Base-by-base conservation (phyloP, 2,113 vertebrate species). In the Chamaetylas fuelleborni region DNA sequence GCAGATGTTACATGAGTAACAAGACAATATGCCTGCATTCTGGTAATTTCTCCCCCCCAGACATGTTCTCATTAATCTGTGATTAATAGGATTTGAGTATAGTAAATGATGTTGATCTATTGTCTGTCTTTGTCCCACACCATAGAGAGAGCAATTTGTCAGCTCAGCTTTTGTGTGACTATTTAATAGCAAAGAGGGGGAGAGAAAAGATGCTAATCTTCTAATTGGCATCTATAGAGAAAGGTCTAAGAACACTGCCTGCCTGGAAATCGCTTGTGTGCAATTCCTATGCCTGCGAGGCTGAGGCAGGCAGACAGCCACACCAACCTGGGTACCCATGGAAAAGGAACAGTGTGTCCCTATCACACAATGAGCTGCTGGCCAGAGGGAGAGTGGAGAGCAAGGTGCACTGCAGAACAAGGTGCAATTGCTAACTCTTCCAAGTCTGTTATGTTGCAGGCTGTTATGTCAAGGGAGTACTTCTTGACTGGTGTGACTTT, bases 41-140 rank as follows among this genome's bases (percentile, higher is more conserved):
- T 98, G 98, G 97, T 98, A 98, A 98, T 98, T 98, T 98, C 97
- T 98, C 82, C 94, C 96, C 97, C 97, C 97, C 90, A 97, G 97
- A 98, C 97, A 97, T 98, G 97, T 97, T 98, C 98, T 98, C 98
- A 98, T 98, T 98, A 98, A 98, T 98, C 97, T 97, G 97, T 98
- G 97, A 98, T 98, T 98, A 98, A 98, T 98, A 98, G 97, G 98
- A 98, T 98, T 98, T 96, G 97, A 98, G 97, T 97, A 97, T 97
- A 97, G 97, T 98, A 98, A 98, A 98, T 98, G 97, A 98, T 97
- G 98, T 98, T 98, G 97, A 98, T 98, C 97, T 98, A 98, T 98
- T 98, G 98, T 98, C 98, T 98, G 97, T 98, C 97, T 98, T 98
- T 98, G 97, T 98, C 85, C 86, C 96, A 96, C 95, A 96, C 95